Evolutionary conservation across 2,797 vertebrate genomes (phyloP), one percentile per base, ranked within the genome.

Genomic region (Cyclopterus lumpus): DNA sequence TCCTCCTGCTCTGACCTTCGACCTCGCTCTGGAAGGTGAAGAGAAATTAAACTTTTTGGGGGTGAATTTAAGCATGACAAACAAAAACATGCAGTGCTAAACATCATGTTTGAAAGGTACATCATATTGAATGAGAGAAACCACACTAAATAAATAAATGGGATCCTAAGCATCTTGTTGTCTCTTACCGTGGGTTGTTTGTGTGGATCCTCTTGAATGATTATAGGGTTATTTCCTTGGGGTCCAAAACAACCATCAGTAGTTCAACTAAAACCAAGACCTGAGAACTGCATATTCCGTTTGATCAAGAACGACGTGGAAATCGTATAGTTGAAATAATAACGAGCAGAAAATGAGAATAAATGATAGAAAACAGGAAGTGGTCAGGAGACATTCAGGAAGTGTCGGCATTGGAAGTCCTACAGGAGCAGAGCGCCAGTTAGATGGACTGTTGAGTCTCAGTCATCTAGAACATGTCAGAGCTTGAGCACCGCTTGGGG

Each of bases 381-480:
- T 85, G 71, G 78, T 80, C 46, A 59, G 51, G 44, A 67, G 64
- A 71, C 34, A 24, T 59, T 64, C 44, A 32, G 61, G 73, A 65
- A 57, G n/a, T 12, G 63, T 73, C 58, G 60, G 44, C 20, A 59
- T n/a, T 79, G 80, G 79, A 84, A 86, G 88, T 59, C 81, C 80
- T 70, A 62, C 68, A 80, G 75, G 68, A 79, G 58, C 40, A 32
- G 30, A 67, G 66, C 24, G 42, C 16, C 75, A 64, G 57, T 69
- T 58, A 69, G 77, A 81, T 48, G 77, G 77, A 77, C 80, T 10
- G 80, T 81, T 8, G 63, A 81, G 73, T 77, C 67, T 73, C 75
- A 78, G 79, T 86, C 78, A 80, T 81, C 66, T 68, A 71, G 73
- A 80, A 79, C 80, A 40, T 26, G 58, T 59, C 54, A 1, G 9